Evolutionary conservation across 2,113 vertebrate genomes (phyloP).

Genomic region (Uria lomvia): DNA sequence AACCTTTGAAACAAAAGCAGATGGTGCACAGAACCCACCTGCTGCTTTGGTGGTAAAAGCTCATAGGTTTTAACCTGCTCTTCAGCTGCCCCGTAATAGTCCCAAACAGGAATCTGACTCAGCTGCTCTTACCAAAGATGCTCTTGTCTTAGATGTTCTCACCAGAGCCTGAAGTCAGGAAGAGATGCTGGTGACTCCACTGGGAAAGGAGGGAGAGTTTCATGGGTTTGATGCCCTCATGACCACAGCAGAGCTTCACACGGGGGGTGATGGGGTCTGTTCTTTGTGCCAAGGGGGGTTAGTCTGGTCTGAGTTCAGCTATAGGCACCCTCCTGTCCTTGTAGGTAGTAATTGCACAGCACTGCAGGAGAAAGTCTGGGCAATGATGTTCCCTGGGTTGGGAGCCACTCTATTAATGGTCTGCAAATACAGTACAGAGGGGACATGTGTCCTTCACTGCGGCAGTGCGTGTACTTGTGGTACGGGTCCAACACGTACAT

Average conservation of each 20-base stretch:
- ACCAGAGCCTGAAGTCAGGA: neutral
- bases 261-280: neutral
- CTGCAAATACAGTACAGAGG: neutral
- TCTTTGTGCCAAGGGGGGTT: neutral
- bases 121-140: neutral
- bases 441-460: neutral
- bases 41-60: neutral
- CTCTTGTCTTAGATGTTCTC: neutral
- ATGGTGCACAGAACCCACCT: neutral
- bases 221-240: neutral
- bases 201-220: neutral
- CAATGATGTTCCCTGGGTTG: neutral
- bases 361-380: neutral
- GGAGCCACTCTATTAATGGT: neutral
- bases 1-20: neutral
- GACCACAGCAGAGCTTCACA: neutral
- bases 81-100: neutral
- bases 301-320: neutral
- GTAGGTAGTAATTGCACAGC: neutral
- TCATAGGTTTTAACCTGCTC: neutral
- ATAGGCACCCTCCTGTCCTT: neutral
- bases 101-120: neutral
- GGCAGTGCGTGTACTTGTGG: neutral
- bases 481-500: too few species aligned
- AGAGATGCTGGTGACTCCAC: neutral